Evolutionary conservation across 2,888 invertebrate genomes (phyloP).

Genomic region (Napeogenes inachia): DNA sequence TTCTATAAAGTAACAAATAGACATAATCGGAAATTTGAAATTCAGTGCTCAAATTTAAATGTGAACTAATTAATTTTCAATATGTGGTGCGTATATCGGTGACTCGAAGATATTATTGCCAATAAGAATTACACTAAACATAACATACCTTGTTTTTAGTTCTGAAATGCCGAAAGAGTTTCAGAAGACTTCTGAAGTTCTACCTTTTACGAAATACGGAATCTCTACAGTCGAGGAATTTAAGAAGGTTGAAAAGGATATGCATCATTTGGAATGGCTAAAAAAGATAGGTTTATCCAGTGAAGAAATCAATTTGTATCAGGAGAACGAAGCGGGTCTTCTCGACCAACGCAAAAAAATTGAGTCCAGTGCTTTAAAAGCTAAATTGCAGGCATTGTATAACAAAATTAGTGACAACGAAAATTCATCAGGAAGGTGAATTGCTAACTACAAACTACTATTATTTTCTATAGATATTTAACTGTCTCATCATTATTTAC

Average conservation of each 20-base stretch:
- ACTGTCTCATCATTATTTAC: too few relatives aligned
- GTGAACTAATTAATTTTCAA: conserved; percentile 12
- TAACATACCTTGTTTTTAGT: conserved; percentile 39
- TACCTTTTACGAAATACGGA: conserved; percentile 66
- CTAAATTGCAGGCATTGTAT: conserved; percentile 51
- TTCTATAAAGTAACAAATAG: conserved; percentile 9
- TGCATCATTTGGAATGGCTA: conserved; percentile 61
- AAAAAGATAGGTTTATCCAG: conserved; percentile 66
- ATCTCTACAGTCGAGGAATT: conserved; percentile 64
- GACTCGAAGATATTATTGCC: background rate
- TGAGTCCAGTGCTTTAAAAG: conserved; percentile 50
- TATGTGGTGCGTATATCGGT: conserved; percentile 17
- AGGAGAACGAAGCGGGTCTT: conserved; percentile 62
- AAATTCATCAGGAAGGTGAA: conserved; percentile 43
- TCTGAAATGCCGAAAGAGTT: conserved; percentile 64
- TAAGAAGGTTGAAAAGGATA: conserved; percentile 53
- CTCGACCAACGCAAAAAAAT: conserved; percentile 50
- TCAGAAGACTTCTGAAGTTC: conserved; percentile 57
- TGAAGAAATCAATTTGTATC: conserved; percentile 71
- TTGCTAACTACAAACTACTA: background rate
- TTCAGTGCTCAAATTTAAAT: conserved; percentile 7
- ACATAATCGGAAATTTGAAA: background rate
- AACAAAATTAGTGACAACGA: conserved; percentile 51
- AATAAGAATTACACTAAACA: background rate
- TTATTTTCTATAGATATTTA: background rate